Evolutionary conservation across 2,113 vertebrate genomes (phyloP), one percentile per base, ranked within the genome.

Genomic region (Crotalus viridis): DNA sequence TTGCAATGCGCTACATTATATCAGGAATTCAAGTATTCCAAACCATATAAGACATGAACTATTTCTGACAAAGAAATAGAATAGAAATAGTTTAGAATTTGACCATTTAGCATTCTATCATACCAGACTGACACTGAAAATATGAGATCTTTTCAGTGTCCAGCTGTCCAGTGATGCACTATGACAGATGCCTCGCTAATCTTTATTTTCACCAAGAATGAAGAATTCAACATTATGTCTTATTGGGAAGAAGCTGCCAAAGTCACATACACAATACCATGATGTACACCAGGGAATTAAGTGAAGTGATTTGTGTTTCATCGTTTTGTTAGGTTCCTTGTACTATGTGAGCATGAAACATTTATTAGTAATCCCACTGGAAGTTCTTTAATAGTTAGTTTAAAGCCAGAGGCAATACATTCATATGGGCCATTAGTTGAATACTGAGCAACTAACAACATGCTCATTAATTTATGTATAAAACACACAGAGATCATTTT

Each of bases 381-480:
- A 93, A 93, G 22, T 61, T 91, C 19, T 95, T 96, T 94, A 94
- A 94, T 74, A 88, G 81, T 90, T 85, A 88, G 89, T 93, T 94
- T 89, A 93, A 48, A 61, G 92, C 59, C 81, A 93, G 91, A 85
- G 28, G 89, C 87, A 94, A 92, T 92, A 48, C 19, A 39, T 90
- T 96, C 64, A 22, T 90, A 61, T 94, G 90, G 90, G 92, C 89
- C 43, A 55, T 92, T 12, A 61, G 15, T 24, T 26, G 89, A 43
- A 57, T 91, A 74, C 43, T 59, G 92, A 93, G 92, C 59, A 92
- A 81, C 94, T 92, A 93, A 57, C 22, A 69, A 88, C 69, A 93
- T 87, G 52, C 5, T 92, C 48, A 87, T 48, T 94, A 74, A 95
- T 93, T 24, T 94, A 93, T 93, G 95, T 94, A 93, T 92, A 89